Evolutionary conservation across 2,888 invertebrate genomes (phyloP).

Genomic region (Didymodactylos carnosus): DNA sequence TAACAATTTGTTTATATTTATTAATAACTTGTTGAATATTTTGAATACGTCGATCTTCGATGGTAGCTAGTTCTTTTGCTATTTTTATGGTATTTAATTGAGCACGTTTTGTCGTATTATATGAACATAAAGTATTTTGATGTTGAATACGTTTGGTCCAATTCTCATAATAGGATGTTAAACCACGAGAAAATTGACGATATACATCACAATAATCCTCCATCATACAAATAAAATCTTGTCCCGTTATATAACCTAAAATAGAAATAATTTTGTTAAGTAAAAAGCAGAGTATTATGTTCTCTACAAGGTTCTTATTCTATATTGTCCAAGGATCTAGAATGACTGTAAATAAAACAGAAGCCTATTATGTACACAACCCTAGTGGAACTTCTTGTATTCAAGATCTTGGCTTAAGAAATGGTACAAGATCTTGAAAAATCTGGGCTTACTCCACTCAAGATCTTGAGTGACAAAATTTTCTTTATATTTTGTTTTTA

Average conservation of each 20-base stretch:
- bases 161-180: not conserved
- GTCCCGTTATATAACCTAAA: not conserved
- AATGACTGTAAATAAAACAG: too few species aligned
- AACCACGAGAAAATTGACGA: not conserved
- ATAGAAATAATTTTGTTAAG: not conserved
- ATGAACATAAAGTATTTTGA: not conserved
- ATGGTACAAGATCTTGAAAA: too few species aligned
- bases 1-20: not conserved
- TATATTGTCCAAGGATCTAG: too few species aligned
- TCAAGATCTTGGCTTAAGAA: too few species aligned
- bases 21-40: not conserved
- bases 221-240: not conserved
- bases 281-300: too few species aligned
- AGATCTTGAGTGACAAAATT: too few species aligned
- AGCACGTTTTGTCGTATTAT: not conserved
- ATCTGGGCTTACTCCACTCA: too few species aligned
- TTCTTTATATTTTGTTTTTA: too few species aligned
- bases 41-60: not conserved
- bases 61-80: not conserved
- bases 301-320: too few species aligned
- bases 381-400: too few species aligned
- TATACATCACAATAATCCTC: not conserved
- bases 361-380: too few species aligned
- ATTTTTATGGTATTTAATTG: not conserved
- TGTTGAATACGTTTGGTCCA: not conserved